These are phyloP conservation scores for Mellivora capensis DNA, from an alignment of 2,113 vertebrate species.

Conservation along the genomic window DNA sequence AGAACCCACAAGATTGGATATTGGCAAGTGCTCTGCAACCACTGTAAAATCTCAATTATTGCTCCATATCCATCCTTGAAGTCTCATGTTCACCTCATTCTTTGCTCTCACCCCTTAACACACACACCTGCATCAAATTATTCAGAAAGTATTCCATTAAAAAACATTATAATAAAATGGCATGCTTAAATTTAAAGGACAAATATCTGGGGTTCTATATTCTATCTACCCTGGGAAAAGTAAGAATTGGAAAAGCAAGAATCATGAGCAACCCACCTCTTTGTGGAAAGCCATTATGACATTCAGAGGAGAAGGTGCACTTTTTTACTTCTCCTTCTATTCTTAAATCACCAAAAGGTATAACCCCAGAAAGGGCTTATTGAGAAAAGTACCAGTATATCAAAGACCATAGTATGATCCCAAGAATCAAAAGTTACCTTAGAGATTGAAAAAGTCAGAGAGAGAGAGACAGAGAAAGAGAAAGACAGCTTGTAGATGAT, in stretches of 20 bases:
- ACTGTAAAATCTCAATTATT: conserved; percentile 58
- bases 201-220: background rate
- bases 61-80: background rate
- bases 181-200: background rate
- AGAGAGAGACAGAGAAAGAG: background rate
- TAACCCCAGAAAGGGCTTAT: conserved; percentile 14
- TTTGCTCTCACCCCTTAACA: background rate
- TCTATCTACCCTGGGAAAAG: background rate
- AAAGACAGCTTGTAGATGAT: conserved; percentile 65
- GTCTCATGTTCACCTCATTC: background rate
- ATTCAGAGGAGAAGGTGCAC: background rate
- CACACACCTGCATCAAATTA: background rate
- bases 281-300: background rate
- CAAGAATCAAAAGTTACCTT: conserved; percentile 63
- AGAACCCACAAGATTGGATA: conserved; percentile 48
- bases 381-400: conserved; percentile 57
- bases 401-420: conserved; percentile 63
- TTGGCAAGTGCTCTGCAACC: conserved; percentile 42
- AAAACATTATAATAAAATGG: background rate
- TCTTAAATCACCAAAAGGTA: conserved; percentile 36
- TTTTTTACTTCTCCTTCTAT: background rate
- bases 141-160: background rate
- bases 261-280: background rate
- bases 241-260: background rate
- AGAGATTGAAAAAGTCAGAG: conserved; percentile 64